A percentile compares a stretch with the other conserved stretches of the same genome.
Evolutionary conservation across 2,113 vertebrate genomes (phyloP).

Genomic region (Pituophis catenifer): DNA sequence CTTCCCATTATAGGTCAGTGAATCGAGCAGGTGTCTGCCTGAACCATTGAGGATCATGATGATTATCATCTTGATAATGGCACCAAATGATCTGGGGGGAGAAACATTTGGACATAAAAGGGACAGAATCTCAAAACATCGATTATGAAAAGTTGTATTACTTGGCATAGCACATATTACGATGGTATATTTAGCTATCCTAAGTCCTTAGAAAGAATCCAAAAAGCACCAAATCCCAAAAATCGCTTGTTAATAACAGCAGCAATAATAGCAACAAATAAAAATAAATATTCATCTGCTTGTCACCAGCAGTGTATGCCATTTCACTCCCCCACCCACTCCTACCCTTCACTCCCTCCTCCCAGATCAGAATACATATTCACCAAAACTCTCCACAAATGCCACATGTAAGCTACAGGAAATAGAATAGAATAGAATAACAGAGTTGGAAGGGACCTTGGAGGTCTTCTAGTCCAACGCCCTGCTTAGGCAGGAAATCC

Average conservation of each 20-base stretch:
- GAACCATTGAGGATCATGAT: not conserved
- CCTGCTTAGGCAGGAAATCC: too few species aligned
- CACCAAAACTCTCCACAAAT: not conserved
- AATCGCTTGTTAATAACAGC: not conserved
- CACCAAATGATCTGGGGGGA: not conserved
- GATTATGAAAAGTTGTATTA: not conserved
- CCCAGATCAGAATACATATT: not conserved
- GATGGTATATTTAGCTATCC: not conserved
- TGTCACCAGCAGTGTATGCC: not conserved
- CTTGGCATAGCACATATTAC: not conserved
- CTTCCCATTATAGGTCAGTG: not conserved
- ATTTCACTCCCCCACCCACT: not conserved
- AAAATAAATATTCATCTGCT: too few species aligned
- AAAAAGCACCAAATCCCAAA: not conserved
- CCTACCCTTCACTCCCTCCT: not conserved
- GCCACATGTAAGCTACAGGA: not conserved
- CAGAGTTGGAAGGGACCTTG: too few species aligned
- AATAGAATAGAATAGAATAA: not conserved
- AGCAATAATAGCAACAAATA: not conserved
- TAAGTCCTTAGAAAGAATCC: not conserved
- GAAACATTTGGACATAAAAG: not conserved
- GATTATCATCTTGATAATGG: not conserved
- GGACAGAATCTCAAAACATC: not conserved
- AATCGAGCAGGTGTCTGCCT: not conserved
- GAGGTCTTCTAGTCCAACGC: too few species aligned